phyloP scores from a whole-genome alignment of 2,888 invertebrate species.

The Gortyna flavago region DNA sequence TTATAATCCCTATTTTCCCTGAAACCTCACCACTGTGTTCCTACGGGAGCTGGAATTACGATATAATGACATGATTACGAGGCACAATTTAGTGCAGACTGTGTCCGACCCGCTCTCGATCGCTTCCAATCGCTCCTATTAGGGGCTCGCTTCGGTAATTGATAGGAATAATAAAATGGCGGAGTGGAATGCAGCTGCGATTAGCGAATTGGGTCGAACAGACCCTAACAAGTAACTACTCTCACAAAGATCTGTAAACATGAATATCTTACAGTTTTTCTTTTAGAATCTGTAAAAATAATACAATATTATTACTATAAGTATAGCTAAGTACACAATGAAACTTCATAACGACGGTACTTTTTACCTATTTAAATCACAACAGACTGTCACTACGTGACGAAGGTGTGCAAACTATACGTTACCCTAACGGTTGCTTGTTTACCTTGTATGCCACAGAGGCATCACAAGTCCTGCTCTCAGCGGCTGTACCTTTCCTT shows the following conservation, averaged over 20 bases:
- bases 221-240: background rate
- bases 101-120: conserved; percentile 31
- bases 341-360: background rate
- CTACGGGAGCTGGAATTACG: conserved; percentile 37
- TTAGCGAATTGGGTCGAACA: conserved; percentile 44
- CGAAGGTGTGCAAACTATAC: background rate
- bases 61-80: conserved; percentile 53
- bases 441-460: background rate
- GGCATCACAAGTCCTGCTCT: background rate
- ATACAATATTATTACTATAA: background rate
- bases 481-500: background rate
- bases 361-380: background rate
- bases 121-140: conserved; percentile 41
- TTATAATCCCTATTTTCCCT: conserved; percentile 8
- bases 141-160: conserved; percentile 68
- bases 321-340: background rate
- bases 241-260: background rate
- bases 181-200: conserved; percentile 62
- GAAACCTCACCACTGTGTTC: conserved; percentile 2
- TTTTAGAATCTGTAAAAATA: background rate
- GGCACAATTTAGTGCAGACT: conserved; percentile 36
- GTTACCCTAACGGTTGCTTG: background rate
- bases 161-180: conserved; percentile 77
- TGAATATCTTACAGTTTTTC: background rate
- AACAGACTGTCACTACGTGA: background rate